phyloP scores from a whole-genome alignment of 2,888 invertebrate genomes.

The Heteropelma amictum region DNA sequence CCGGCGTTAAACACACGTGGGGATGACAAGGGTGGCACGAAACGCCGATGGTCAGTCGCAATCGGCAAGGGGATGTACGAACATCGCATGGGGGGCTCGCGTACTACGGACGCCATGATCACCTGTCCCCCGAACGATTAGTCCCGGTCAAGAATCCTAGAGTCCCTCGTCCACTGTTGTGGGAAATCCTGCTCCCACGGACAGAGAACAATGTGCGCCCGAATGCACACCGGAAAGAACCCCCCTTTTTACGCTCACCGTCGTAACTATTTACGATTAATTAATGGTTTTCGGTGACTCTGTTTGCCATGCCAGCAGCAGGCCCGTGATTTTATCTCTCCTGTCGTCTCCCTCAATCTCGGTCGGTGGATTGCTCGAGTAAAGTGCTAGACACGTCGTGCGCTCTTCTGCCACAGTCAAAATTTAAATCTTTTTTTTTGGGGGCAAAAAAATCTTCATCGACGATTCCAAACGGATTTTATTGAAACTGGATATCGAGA shows the following conservation, averaged over 20 bases:
- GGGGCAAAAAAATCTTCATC: too few relatives aligned
- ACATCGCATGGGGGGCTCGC: conserved; percentile 31
- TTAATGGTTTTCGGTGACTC: conserved; percentile 72
- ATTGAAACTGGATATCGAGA: too few relatives aligned
- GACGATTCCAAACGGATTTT: too few relatives aligned
- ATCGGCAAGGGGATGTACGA: conserved; percentile 37
- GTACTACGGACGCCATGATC: conserved; percentile 59
- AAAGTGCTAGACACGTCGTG: too few relatives aligned
- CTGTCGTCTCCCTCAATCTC: not conserved
- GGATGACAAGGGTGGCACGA: conserved; percentile 30
- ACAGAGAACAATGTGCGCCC: conserved; percentile 28
- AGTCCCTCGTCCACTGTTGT: conserved; percentile 41
- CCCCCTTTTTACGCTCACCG: conserved; percentile 35
- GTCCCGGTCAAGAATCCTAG: conserved; percentile 70
- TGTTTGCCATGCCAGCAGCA: conserved; percentile 20
- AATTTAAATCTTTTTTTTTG: too few relatives aligned
- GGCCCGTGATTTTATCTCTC: not conserved
- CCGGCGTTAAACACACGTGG: conserved; percentile 26
- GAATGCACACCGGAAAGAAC: conserved; percentile 37
- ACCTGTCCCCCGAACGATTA: conserved; percentile 74
- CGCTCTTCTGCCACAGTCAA: too few relatives aligned
- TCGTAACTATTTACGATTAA: conserved; percentile 72
- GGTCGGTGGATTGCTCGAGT: not conserved
- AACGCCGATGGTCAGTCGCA: conserved; percentile 67
- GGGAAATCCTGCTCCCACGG: conserved; percentile 54